Conservation (phyloP, 2,113 vertebrate species). For the Microcebus griseorufus region DNA sequence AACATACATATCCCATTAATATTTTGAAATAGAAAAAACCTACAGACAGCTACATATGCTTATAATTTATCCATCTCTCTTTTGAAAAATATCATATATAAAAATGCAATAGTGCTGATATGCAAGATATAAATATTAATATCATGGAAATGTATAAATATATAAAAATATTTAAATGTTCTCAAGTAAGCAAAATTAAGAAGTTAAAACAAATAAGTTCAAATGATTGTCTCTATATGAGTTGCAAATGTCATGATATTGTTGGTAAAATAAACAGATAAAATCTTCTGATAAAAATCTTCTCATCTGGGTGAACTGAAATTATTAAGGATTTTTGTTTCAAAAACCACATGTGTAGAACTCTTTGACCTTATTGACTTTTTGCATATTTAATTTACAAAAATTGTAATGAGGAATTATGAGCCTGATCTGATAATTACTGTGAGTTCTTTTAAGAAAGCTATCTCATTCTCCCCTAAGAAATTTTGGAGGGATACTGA, state of each 20-base stretch:
- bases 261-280: background rate
- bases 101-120: background rate
- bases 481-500: background rate
- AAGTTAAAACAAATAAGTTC: background rate
- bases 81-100: background rate
- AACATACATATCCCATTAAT: too few species aligned
- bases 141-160: background rate
- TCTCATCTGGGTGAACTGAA: background rate
- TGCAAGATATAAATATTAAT: background rate
- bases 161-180: background rate
- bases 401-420: background rate
- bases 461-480: background rate
- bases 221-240: background rate
- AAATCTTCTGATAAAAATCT: background rate
- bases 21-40: background rate
- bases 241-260: background rate
- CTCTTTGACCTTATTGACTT: background rate
- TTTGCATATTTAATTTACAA: conserved; percentile 10
- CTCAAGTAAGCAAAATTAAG: background rate
- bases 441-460: background rate
- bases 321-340: background rate
- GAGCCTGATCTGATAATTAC: background rate
- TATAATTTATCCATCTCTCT: background rate
- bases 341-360: background rate
- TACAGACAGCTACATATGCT: background rate